phyloP scores from a whole-genome alignment of 2,888 invertebrate genomes.

The Apamea anceps region DNA sequence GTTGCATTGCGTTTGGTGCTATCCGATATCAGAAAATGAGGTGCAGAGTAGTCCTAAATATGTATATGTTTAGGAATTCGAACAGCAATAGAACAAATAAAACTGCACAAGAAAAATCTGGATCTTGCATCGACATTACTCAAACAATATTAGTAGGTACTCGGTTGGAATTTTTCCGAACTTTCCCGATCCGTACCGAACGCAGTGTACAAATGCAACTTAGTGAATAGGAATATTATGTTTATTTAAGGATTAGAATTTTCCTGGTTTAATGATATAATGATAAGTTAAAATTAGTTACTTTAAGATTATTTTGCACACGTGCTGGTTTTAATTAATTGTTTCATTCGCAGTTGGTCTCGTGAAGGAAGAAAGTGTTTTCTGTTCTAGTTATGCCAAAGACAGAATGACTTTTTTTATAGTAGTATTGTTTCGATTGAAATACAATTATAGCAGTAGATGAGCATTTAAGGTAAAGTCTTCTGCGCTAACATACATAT shows the following conservation, averaged over 20 bases:
- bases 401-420: constrained; percentile 47
- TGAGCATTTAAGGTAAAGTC: constrained; percentile 26
- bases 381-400: constrained; percentile 56
- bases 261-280: constrained; percentile 2
- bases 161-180: background rate
- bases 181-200: background rate
- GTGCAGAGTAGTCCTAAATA: background rate
- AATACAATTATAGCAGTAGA: constrained; percentile 16
- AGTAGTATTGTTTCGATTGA: constrained; percentile 28
- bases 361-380: constrained; percentile 42
- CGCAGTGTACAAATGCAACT: constrained; percentile 27
- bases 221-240: constrained; percentile 22
- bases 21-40: background rate
- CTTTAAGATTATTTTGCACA: constrained; percentile 29
- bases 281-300: constrained; percentile 23
- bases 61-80: background rate
- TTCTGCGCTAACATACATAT: constrained; percentile 19
- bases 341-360: constrained; percentile 49
- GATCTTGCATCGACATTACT: background rate
- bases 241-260: constrained; percentile 14
- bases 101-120: background rate
- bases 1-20: constrained; percentile 26
- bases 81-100: constrained; percentile 6
- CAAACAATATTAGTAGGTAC: background rate
- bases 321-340: constrained; percentile 47